Conservation (phyloP, 2,888 invertebrate species). For the Caenorhabditis imperialis region DNA sequence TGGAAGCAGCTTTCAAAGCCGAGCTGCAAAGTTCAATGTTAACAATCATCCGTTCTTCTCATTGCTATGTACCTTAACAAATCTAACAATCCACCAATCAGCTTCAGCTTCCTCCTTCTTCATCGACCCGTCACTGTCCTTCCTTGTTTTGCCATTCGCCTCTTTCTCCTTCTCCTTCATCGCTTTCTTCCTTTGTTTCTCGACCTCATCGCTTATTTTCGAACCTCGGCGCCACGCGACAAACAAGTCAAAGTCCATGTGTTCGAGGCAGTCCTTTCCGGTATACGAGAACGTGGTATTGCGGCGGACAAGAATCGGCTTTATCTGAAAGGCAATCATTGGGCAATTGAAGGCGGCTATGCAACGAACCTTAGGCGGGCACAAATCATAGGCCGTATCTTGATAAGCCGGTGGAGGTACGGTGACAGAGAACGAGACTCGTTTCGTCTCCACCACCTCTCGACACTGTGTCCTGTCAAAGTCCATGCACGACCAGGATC, state of each 20-base stretch:
- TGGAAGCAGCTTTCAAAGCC: slow-evolving; percentile 52
- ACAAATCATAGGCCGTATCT: slow-evolving; percentile 27
- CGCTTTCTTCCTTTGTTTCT: slow-evolving; percentile 18
- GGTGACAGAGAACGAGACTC: slow-evolving; percentile 46
- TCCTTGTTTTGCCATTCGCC: background rate
- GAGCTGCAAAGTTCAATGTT: slow-evolving; percentile 17
- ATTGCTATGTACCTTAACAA: slow-evolving; percentile 25
- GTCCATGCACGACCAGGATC: slow-evolving; percentile 44
- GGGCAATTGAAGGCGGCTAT: background rate
- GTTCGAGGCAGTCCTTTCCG: slow-evolving; percentile 36
- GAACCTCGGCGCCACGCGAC: slow-evolving; percentile 69
- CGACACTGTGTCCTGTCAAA: slow-evolving; percentile 21
- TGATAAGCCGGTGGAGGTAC: slow-evolving; percentile 35
- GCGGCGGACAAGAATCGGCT: slow-evolving; percentile 55
- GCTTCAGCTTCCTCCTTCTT: slow-evolving; percentile 35
- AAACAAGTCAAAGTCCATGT: slow-evolving; percentile 72
- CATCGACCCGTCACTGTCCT: background rate
- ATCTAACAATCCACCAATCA: slow-evolving; percentile 45
- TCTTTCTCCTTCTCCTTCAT: slow-evolving; percentile 25
- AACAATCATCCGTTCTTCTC: background rate
- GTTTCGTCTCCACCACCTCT: slow-evolving; percentile 36
- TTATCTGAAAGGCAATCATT: slow-evolving; percentile 23
- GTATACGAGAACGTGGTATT: slow-evolving; percentile 16
- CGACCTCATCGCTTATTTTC: slow-evolving; percentile 57
- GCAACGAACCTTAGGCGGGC: slow-evolving; percentile 35